Base-by-base conservation (phyloP, 2,113 vertebrate species). In the Merops nubicus region DNA sequence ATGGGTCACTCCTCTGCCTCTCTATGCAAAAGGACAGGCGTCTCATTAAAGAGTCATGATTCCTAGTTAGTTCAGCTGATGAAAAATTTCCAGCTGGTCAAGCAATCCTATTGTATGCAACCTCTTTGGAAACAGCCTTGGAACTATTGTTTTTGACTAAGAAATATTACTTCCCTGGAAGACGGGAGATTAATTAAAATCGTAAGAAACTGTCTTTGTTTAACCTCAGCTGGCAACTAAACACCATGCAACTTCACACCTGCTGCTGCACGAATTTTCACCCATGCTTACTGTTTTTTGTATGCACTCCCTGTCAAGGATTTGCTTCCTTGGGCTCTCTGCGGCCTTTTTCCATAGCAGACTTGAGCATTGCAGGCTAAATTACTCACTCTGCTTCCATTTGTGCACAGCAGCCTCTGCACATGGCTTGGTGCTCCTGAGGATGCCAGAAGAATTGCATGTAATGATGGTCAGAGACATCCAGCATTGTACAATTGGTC, bases 111-210 rank as follows among this genome's bases (percentile, higher is more conserved):
- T 86, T 50, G 7, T 40, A 80, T 56, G 36, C 36, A 73, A 7
- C 40, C 28, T 60, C 34, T 86, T 34, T 75, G 87, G 81, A 91
- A 95, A 84, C 17, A 91, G 73, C 60, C 42, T 89, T 72, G 47
- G 34, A 93, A 72, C 22, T 83, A 53, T 36, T 36, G 22, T 53
- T 96, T 89, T 87, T 53, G n/a, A 36, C 65, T 79, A 67, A 60
- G 31, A 81, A 78, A 69, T 59, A 8, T 33, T 63, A 25, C 65
- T 53, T 9, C 62, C 45, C 31, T 59, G 86, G 79, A 36, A 48
- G 57, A 72, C 20, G 64, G 31, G 7, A 79, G 23, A 65, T 14
- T 53, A 68, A 17, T 34, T 59, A 80, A 84, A 83, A 62, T 45
- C 15, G 6, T 20, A 34, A 89, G 75, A 85, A 90, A 79, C 7